Conservation (phyloP, 2,113 vertebrate genomes). For the Misgurnus mizolepis region DNA sequence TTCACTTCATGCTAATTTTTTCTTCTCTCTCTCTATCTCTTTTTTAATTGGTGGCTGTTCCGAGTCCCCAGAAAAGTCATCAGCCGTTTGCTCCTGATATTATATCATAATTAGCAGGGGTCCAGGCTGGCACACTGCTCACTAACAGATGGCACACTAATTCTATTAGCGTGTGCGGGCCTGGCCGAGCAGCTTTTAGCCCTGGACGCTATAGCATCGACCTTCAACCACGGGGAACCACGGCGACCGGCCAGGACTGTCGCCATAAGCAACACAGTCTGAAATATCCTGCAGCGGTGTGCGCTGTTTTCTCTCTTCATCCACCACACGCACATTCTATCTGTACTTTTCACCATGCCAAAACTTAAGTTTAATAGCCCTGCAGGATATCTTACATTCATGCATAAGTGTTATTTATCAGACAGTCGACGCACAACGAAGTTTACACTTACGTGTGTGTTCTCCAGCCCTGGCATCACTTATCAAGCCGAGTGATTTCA, state of each 20-base stretch:
- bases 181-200: conserved; percentile 71
- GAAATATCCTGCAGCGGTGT: not conserved
- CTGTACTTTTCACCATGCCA: conserved; percentile 18
- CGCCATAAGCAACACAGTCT: conserved; percentile 30
- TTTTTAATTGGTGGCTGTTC: conserved; percentile 68
- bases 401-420: not conserved
- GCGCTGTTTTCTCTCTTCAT: not conserved
- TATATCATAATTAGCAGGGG: conserved; percentile 82
- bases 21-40: conserved; percentile 57
- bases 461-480: conserved; percentile 33
- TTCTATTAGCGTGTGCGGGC: conserved; percentile 75
- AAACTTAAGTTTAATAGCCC: conserved; percentile 20
- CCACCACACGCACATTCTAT: conserved; percentile 13
- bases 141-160: conserved; percentile 80
- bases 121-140: conserved; percentile 70
- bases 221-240: conserved; percentile 70
- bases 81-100: conserved; percentile 73
- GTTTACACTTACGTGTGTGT: conserved; percentile 52
- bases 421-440: conserved; percentile 13
- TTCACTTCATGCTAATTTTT: not conserved
- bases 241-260: conserved; percentile 22
- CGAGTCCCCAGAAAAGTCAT: conserved; percentile 72
- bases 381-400: conserved; percentile 6
- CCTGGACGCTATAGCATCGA: conserved; percentile 59
- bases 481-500: conserved; percentile 9